phyloP scores from a whole-genome alignment of 1,140 invertebrate genomes.

The Berghia stephanieae region DNA sequence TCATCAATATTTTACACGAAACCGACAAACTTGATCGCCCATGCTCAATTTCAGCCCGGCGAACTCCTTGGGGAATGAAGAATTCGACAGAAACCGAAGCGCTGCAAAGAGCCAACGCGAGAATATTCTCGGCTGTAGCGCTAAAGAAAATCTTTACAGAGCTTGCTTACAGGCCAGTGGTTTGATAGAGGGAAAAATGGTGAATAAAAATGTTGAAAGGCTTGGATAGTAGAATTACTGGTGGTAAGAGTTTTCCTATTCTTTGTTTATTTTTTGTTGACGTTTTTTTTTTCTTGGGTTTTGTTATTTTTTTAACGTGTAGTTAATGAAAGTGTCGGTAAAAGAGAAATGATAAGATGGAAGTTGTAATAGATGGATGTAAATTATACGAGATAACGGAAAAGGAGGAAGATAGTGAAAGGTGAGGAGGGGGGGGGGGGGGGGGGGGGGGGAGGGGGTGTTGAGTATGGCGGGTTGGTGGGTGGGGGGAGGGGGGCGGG shows the following conservation, averaged over 20 bases:
- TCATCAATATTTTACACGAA: slow-evolving; percentile 29
- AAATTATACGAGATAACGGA: background rate
- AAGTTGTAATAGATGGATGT: too few species aligned
- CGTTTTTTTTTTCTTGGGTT: too few species aligned
- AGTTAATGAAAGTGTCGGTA: too few species aligned
- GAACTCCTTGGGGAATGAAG: slow-evolving; percentile 11
- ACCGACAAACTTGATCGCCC: slow-evolving; percentile 27
- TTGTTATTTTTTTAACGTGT: too few species aligned
- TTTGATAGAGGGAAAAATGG: too few species aligned
- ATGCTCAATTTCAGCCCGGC: slow-evolving; percentile 8
- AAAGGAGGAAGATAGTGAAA: background rate
- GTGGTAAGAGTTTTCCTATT: too few species aligned
- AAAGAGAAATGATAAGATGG: too few species aligned
- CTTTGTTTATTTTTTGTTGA: too few species aligned
- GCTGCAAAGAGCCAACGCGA: background rate
- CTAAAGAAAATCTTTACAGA: background rate
- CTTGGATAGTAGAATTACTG: too few species aligned
- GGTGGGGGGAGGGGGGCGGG: background rate
- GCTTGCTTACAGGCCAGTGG: background rate
- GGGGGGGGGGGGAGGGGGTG: background rate
- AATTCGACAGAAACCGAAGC: background rate
- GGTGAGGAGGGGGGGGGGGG: background rate
- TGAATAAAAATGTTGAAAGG: too few species aligned
- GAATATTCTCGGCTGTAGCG: background rate
- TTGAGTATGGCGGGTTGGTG: too few species aligned